A percentile compares a stretch with the other conserved stretches of the same genome.
phyloP scores from a whole-genome alignment of 2,888 invertebrate species.

The Halocaridina rubra region DNA sequence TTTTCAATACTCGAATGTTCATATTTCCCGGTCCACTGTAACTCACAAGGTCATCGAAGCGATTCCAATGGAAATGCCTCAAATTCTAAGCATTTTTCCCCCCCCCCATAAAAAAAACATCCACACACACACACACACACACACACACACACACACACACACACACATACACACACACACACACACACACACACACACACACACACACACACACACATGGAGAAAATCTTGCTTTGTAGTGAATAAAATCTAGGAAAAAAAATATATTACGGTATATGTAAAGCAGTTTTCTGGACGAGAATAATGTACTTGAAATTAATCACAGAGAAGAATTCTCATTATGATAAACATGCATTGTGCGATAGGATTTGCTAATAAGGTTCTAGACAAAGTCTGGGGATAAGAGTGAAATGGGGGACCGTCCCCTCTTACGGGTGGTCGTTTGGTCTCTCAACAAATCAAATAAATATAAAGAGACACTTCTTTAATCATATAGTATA shows the following conservation, averaged over 20 bases:
- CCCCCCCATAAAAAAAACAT: background rate
- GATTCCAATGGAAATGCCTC: background rate
- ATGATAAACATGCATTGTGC: too few species aligned
- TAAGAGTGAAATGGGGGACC: too few species aligned
- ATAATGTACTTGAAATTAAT: too few species aligned
- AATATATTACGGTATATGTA: too few species aligned
- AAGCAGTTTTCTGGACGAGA: too few species aligned
- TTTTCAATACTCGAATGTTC: background rate
- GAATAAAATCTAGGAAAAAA: background rate
- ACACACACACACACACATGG: background rate
- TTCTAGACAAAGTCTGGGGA: too few species aligned
- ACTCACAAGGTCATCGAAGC: background rate
- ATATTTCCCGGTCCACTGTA: background rate
- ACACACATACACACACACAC: background rate
- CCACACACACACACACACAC: conserved; percentile 12
- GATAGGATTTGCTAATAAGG: too few species aligned
- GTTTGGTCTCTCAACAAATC: too few species aligned
- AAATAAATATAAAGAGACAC: too few species aligned
- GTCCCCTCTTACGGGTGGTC: too few species aligned
- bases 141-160: conserved; percentile 15
- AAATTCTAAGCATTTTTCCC: background rate
- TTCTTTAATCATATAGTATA: too few species aligned
- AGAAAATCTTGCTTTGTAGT: background rate
- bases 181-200: background rate
- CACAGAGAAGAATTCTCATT: too few species aligned